Evolutionary conservation across 2,113 vertebrate species (phyloP), one percentile per base, ranked within the genome.

Genomic region (Prinia subflava): DNA sequence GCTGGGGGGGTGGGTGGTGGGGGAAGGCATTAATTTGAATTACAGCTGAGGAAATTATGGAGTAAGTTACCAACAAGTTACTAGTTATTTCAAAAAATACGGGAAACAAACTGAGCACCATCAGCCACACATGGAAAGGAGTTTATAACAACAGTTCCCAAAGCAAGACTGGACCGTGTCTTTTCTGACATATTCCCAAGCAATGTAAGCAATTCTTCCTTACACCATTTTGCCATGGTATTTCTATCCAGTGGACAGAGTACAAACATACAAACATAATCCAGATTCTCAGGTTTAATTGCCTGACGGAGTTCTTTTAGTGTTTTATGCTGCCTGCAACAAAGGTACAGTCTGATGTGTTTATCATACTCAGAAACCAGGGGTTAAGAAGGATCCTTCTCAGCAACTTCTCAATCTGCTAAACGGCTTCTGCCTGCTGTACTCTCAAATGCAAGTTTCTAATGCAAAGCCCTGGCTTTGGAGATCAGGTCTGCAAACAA

Each of bases 61-160:
- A 78, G 50, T 71, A 96, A 92, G 37, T 64, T 50, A 86, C 37
- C 64, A 83, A 94, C 46, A 96, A 94, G 87, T n/a, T 79, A 93
- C 41, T 5, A 87, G 47, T 13, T 1, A 91, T 78, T 82, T 80
- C 13, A 37, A 85, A 79, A 93, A 94, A 82, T 20, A 42, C 42
- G 83, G 87, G 64, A 86, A 84, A 91, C 30, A 70, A 95, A 76
- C 64, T 11, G 65, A 76, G 57, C 65, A 83, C 23, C 63, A 81
- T 57, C 62, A 90, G 30, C 75, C 71, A 62, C 81, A 76, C 12
- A 15, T 2, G 5, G 52, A 70, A 83, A 87, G 47, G 33, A 69
- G 59, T 90, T 52, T 83, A 2, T 53, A 91, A 67, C 30, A 80
- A 65, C 56, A 71, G 39, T 14, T 83, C 17, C 52, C 47, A 86